Evolutionary conservation across 1,140 invertebrate species (phyloP), one percentile per base, ranked within the genome.

Genomic region (Drosophila burlai): DNA sequence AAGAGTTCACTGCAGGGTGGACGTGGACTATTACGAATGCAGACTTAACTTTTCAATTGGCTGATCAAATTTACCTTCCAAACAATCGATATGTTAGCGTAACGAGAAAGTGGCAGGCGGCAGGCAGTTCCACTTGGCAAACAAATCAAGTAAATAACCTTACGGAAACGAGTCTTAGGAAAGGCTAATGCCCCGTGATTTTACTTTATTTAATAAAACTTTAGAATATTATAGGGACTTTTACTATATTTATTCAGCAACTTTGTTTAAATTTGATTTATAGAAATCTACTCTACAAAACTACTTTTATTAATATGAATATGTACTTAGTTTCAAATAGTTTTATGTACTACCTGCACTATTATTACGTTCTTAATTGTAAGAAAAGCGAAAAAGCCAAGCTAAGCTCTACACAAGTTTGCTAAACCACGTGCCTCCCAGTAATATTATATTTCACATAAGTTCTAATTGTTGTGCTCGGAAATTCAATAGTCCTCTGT

Each of bases 61-160:
- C 64, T 71, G 67, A 71, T 71, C 67, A 69, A 71, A 71, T 71
- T 71, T 63, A 71, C 67, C 67, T 68, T 38, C 29, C 45, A 71
- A 71, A 69, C 64, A 67, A 55, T 69, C 16, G 64, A 71, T 68
- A 68, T 55, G 34, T 36, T 71, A 57, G 67, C 67, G 67, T 38
- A 71, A 68, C 64, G 49, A 68, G 67, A 71, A 63, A 68, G 49
- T 31, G 52, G 38, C 38, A n/a, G 24, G 40, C 61, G 26, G 45
- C 54, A 10, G 26, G 45, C 54, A 10, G 15, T 49, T 34, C 13
- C 34, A 31, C 26, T 24, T 10, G 57, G 13, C 21, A 68, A 68
- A 21, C 46, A 26, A 66, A 52, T 26, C 29, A 26, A 36, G 43
- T 36, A 24, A 50, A 24, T 45, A 34, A 55, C 54, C 34, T 24